Evolutionary conservation across 2,113 vertebrate species (phyloP).

Genomic region (Asarcornis scutulata): DNA sequence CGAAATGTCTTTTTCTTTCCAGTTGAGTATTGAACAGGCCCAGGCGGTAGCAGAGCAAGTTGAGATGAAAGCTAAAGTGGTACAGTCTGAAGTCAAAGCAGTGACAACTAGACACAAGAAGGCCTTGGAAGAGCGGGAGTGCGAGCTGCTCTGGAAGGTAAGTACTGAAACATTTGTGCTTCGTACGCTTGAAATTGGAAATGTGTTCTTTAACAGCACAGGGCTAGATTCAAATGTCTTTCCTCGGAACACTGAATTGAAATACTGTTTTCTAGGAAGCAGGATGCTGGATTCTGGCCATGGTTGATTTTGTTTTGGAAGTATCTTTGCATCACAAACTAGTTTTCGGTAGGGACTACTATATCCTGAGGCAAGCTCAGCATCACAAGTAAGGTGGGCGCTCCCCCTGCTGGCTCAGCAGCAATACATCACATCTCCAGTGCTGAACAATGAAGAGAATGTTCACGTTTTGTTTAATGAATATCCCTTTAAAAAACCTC

Average conservation of each 20-base stretch:
- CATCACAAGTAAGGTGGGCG: fast-evolving
- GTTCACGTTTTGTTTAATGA: background rate
- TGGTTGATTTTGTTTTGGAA: background rate
- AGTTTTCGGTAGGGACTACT: background rate
- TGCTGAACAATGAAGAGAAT: fast-evolving
- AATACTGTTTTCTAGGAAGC: background rate
- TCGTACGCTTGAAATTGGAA: background rate
- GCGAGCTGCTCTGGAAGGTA: constrained; percentile 98
- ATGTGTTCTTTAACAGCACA: background rate
- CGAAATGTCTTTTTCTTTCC: background rate
- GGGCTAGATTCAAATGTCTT: background rate
- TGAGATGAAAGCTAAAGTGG: constrained; percentile 96
- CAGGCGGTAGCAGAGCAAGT: constrained; percentile 98
- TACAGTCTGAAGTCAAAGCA: constrained; percentile 96
- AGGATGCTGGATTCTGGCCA: background rate
- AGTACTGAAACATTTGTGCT: background rate
- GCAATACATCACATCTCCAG: fast-evolving
- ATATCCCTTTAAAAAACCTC: background rate
- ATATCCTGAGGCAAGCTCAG: fast-evolving
- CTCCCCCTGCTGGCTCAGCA: constrained; percentile 26
- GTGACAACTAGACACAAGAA: constrained; percentile 93
- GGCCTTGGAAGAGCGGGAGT: constrained; percentile 95
- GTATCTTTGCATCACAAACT: too few species aligned
- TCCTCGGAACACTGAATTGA: background rate
- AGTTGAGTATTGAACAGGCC: constrained; percentile 97